phyloP scores from a whole-genome alignment of 92 coral and sea anemone genomes.

The Epizoanthus rinbou region DNA sequence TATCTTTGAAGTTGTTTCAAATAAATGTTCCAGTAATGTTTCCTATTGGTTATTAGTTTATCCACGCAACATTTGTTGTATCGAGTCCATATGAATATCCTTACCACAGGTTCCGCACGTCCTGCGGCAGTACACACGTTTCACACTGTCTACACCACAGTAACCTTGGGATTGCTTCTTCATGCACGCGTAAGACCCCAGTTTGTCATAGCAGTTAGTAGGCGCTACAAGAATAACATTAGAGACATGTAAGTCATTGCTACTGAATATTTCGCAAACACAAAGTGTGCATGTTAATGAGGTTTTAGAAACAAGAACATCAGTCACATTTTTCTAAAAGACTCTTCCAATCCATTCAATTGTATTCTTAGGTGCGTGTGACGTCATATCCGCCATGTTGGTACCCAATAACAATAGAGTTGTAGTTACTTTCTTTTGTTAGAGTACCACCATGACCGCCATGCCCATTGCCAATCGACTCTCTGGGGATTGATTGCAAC shows the following conservation, averaged over 20 bases:
- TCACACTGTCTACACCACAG: not conserved
- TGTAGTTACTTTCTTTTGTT: too few species aligned
- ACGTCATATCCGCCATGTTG: too few species aligned
- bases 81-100: not conserved
- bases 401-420: too few species aligned
- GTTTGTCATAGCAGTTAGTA: constrained; percentile 7
- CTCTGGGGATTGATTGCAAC: too few species aligned
- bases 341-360: too few species aligned
- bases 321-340: too few species aligned
- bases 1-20: not conserved
- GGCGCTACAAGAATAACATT: not conserved
- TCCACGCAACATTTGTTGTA: not conserved
- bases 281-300: too few species aligned
- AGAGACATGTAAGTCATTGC: not conserved
- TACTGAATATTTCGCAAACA: not conserved
- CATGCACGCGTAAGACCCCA: constrained; percentile 32
- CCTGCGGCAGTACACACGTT: not conserved
- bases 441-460: too few species aligned
- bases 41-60: not conserved
- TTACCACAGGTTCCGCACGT: constrained; percentile 37
- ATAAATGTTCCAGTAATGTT: not conserved
- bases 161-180: not conserved
- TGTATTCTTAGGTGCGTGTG: too few species aligned
- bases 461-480: too few species aligned
- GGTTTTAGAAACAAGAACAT: too few species aligned